Percentiles rank a stretch among this genome's conserved stretches.
Evolutionary conservation across 2,797 vertebrate genomes (phyloP).

Genomic region (Malacoctenus gilli): DNA sequence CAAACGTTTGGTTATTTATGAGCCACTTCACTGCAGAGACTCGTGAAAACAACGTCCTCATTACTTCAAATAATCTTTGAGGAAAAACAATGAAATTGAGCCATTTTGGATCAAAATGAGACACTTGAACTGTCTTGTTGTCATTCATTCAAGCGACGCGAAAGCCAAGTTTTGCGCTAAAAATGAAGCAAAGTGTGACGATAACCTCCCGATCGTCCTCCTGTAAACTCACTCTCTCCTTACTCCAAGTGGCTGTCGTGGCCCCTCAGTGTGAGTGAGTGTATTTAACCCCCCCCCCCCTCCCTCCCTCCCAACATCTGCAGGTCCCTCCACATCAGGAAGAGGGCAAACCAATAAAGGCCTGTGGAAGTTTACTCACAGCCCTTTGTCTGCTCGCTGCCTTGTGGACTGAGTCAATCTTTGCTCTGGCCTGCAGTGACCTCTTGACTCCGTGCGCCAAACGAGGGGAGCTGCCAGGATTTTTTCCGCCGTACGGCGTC

Average conservation of each 20-base stretch:
- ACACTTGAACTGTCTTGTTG: too few relatives aligned
- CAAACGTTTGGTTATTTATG: too few relatives aligned
- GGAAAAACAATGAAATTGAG: too few relatives aligned
- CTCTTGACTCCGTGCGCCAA: slow-evolving; percentile 74
- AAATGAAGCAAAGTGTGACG: too few relatives aligned
- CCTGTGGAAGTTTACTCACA: slow-evolving; percentile 78
- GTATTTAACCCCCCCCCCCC: slow-evolving; percentile 44
- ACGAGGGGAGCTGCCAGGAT: slow-evolving; percentile 47
- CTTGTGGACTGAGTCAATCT: slow-evolving; percentile 81
- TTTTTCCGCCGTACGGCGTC: slow-evolving; percentile 22
- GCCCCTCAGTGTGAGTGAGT: slow-evolving; percentile 51
- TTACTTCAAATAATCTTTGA: too few relatives aligned
- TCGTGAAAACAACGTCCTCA: too few relatives aligned
- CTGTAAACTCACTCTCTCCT: too few relatives aligned
- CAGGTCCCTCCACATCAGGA: slow-evolving; percentile 62
- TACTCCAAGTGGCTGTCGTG: slow-evolving; percentile 16
- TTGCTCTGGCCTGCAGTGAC: slow-evolving; percentile 75
- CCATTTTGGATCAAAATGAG: too few relatives aligned
- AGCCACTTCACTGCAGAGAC: too few relatives aligned
- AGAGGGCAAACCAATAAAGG: slow-evolving; percentile 77
- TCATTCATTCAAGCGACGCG: too few relatives aligned
- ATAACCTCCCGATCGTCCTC: too few relatives aligned
- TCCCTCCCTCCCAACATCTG: slow-evolving; percentile 71
- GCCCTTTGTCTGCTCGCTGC: slow-evolving; percentile 72
- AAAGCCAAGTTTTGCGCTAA: too few relatives aligned